Conservation (phyloP, 2,888 invertebrate species). For the Sesia bembeciformis region DNA sequence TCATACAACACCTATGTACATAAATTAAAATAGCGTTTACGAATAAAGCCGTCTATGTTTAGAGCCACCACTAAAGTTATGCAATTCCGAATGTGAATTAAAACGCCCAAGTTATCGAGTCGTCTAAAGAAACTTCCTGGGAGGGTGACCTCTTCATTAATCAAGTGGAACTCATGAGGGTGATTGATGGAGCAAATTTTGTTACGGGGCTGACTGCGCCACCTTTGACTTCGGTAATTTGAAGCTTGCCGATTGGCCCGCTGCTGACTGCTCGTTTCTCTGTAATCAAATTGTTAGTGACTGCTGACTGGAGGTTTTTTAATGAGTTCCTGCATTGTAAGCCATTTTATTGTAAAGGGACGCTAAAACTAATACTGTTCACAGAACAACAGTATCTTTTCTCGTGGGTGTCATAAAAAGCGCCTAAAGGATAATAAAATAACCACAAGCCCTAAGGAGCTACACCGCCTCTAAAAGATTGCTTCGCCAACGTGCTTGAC, state of each 20-base stretch:
- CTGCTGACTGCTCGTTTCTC: background rate
- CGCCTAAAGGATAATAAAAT: no score
- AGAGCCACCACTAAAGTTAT: background rate
- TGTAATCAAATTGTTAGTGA: background rate
- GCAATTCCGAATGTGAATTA: background rate
- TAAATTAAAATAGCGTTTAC: background rate
- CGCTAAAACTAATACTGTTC: no score
- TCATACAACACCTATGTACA: no score
- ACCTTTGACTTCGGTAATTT: background rate
- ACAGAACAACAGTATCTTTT: no score
- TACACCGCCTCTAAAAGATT: no score
- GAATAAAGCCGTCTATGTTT: background rate
- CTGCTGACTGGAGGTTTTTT: background rate
- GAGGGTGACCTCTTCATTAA: slow-evolving; percentile 20
- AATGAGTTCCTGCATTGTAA: no score
- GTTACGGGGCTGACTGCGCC: background rate
- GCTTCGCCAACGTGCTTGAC: no score
- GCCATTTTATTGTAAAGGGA: no score
- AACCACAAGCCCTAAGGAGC: no score
- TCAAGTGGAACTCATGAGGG: slow-evolving; percentile 17
- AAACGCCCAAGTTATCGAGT: background rate
- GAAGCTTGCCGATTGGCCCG: background rate
- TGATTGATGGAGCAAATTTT: slow-evolving; percentile 19
- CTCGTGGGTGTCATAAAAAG: no score
- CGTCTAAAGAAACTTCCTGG: slow-evolving; percentile 12